These are phyloP conservation scores for rat (Rattus norvegicus) DNA, from an alignment of 2,113 vertebrate genomes.

Conservation along the genomic window GRCr8 NC_086037.1:13019501-13020000, in stretches of 20 bases:
- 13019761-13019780: neutral
- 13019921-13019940: no score
- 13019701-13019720: neutral
- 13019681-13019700: neutral
- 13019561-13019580: neutral
- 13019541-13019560: neutral
- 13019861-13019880: no score
- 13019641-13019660: neutral
- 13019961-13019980: no score
- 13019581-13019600: fast-evolving
- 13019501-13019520: neutral
- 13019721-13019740: neutral
- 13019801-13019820: no score
- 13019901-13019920: no score
- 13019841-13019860: no score
- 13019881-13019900: no score
- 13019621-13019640: neutral
- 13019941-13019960: no score
- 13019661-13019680: neutral
- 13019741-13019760: neutral
- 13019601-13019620: neutral
- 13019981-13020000: no score
- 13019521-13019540: neutral
- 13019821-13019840: no score
- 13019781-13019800: no score